A percentile compares a stretch with the other conserved stretches of the same genome.
Evolutionary conservation across 1,140 invertebrate genomes (phyloP).

Genomic region (Oreohelix idahoensis): DNA sequence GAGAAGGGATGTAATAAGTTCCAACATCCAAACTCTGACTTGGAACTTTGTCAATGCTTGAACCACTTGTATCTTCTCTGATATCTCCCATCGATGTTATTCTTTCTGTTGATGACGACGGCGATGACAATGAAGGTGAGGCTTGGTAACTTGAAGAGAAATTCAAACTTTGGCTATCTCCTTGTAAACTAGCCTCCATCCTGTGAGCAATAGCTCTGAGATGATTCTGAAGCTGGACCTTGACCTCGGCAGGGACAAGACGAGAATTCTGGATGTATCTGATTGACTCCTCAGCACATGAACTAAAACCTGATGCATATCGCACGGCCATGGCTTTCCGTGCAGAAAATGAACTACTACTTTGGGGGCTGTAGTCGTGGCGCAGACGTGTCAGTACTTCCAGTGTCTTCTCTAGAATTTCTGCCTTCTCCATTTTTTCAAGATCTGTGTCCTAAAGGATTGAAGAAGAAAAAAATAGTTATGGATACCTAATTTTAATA

Average conservation of each 20-base stretch:
- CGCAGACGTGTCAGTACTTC: conserved; percentile 34
- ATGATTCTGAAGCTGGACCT: conserved; percentile 36
- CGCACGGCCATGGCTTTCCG: conserved; percentile 35
- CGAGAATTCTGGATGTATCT: conserved; percentile 39
- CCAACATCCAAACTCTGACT: not conserved
- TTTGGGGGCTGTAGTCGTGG: not conserved
- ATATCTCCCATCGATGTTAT: not conserved
- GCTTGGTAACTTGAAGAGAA: not conserved
- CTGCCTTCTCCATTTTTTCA: conserved; percentile 46
- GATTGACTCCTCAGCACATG: conserved; percentile 37
- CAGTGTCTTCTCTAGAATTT: conserved; percentile 43
- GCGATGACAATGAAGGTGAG: not conserved
- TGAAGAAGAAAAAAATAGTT: conserved; percentile 14
- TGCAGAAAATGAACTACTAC: not conserved
- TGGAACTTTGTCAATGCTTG: not conserved
- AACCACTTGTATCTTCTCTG: not conserved
- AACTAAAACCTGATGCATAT: conserved; percentile 38
- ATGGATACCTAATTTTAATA: no score
- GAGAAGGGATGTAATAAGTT: conserved; percentile 9
- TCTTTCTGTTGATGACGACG: not conserved
- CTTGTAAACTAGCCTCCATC: conserved; percentile 19
- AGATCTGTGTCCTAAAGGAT: conserved; percentile 36
- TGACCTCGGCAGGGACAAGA: conserved; percentile 33
- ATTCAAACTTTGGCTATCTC: not conserved
- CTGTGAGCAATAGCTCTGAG: conserved; percentile 24